Evolutionary conservation across 2,888 invertebrate genomes (phyloP).

Genomic region (Peribatodes rhomboidaria): DNA sequence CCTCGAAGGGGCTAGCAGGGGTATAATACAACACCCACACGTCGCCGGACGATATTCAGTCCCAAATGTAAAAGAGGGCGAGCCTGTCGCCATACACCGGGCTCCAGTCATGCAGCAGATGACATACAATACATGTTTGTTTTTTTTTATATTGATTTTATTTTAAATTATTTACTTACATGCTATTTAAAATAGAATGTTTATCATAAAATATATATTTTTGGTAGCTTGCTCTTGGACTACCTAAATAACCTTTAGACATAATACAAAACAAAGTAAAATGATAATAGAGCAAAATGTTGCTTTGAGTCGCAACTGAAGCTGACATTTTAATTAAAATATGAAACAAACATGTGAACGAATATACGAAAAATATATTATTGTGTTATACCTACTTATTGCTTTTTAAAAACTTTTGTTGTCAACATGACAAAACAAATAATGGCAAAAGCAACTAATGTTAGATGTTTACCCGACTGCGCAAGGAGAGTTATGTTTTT

Average conservation of each 20-base stretch:
- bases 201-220: too few relatives aligned
- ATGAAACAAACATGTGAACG: slow-evolving; percentile 37
- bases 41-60: too few relatives aligned
- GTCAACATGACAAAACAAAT: not conserved
- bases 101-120: too few relatives aligned
- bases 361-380: not conserved
- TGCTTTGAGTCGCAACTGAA: slow-evolving; percentile 41
- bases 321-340: slow-evolving; percentile 49
- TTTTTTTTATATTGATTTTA: too few relatives aligned
- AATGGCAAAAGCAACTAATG: not conserved
- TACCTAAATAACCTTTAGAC: slow-evolving; percentile 8
- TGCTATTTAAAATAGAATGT: not conserved
- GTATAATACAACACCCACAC: too few relatives aligned
- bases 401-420: not conserved
- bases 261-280: slow-evolving; percentile 40
- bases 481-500: too few relatives aligned
- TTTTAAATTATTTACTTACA: too few relatives aligned
- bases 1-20: too few relatives aligned
- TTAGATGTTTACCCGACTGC: too few relatives aligned
- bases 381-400: not conserved
- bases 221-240: slow-evolving; percentile 6
- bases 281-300: slow-evolving; percentile 40
- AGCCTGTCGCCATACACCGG: too few relatives aligned
- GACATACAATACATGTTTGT: too few relatives aligned
- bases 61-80: too few relatives aligned